Base-by-base conservation (phyloP, 2,888 invertebrate genomes). In the Archaeoteleia sp. region DNA sequence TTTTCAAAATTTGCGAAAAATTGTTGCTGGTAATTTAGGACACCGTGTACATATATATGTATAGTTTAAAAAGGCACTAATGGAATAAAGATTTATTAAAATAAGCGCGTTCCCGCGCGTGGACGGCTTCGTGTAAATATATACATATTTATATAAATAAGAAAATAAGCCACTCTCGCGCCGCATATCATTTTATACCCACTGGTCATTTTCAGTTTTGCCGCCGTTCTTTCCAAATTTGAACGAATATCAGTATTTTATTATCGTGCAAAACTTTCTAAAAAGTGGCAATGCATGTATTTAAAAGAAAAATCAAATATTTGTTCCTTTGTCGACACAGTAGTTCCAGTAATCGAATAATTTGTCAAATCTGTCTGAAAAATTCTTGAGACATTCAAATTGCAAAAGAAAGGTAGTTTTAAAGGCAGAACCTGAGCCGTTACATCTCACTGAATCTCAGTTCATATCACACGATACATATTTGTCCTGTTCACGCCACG, bases 51-150 rank as follows among this genome's bases (percentile, higher is more conserved):
- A 48, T 25, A 35, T 5, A 25, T 37, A 14, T 8, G 8, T 48
- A 35, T 71, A 74, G 71, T 71, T 72, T 45, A 70, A 67, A 17
- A 23, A 58, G 77, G 78, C 74, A 74, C 76, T 76, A 78, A 74
- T 51, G 74, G 70, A 68, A 72, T 67, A 70, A 73, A 75, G 75
- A 74, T 80, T 73, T 81, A 80, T 80, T 73, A 71, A 79, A 79
- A 74, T 74, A 72, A 10, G 76, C n/a, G 75, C 46, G 75, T 75
- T 76, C 70, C 60, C 32, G 46, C 23, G 43, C 35, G 58, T 40
- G 73, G 71, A 75, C 73, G 65, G 76, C 74, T 76, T 78, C 57
- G 37, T 80, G 79, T 82, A 81, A 81, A 79, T 80, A 79, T 55
- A 58, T 30, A 61, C 34, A 54, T 63, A 51, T 43, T 48, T 4